Base-by-base conservation (phyloP, 2,113 vertebrate species). In the Gnathonemus echidnorhynchus region DNA sequence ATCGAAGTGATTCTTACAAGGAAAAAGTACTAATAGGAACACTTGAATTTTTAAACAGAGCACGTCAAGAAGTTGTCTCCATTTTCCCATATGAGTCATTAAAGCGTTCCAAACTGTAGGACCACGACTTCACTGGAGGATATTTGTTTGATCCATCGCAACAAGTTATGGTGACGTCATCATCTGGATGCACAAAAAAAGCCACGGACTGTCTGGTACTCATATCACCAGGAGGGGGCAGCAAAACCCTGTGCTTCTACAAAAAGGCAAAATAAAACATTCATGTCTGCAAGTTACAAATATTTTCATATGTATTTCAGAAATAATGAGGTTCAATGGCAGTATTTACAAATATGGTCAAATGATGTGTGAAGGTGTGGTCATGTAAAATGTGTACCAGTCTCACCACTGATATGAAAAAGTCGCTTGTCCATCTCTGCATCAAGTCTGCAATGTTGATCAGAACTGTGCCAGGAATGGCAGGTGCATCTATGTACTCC, bases 101-200 rank as follows among this genome's bases (percentile, higher is more conserved):
- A 0, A 95, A 93, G 42, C 92, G 93, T 83, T 93, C 58, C 0
- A 0, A 80, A 13, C 95, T 89, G 89, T 95, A 96, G 66, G 50
- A 90, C 0, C 91, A 21, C 6, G 94, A 10, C 3, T 21, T 94
- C 0, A 96, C 62, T 0, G 95, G 93, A 0, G 94, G 94, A 89
- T 96, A 95, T 90, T 95, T 96, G 91, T 94, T 66, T 1, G 94
- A 94, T 21, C 95, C 95, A 53, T 96, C 94, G 6, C 88, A 95
- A 91, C 95, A 96, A 42, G 49, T 91, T 53, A 97, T 93, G 11
- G 95, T n/a, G 3, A 92, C 93, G 0, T 93, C 90, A 0, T 96
- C 74, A 3, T 96, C 95, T 0, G 96, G 95, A 0, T 96, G 95
- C 13, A 94, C 90, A 11, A 97, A 96, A 92, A 95, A 97, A 3